Evolutionary conservation across 2,888 invertebrate genomes (phyloP), one percentile per base, ranked within the genome.

Genomic region (Cyclophora punctaria): DNA sequence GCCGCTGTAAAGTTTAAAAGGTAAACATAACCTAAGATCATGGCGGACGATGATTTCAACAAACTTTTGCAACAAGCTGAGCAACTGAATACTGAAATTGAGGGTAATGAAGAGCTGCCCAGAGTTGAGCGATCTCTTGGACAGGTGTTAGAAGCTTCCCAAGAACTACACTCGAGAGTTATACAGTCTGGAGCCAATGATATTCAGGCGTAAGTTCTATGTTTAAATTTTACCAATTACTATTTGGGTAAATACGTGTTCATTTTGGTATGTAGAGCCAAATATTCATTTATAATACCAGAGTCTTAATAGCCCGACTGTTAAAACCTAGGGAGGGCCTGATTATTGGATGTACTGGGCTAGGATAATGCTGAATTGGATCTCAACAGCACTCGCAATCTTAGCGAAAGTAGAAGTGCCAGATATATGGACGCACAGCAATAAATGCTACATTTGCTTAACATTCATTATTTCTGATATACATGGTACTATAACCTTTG

Each of bases 1-100:
- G 20, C 20, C 20, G 20, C 20, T 20, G 20, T 20, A 37, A 44
- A 47, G 4, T 7, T 41, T 40, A 49, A 50, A 48, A 55, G 50
- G 52, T 48, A 52, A 50, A 54, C 45, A 62, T 83, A 85, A 84
- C 83, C 83, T 80, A 62, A 47, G 62, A 71, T 55, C 51, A 89
- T 89, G 88, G 82, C 80, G 35, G 89, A 89, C 61, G 83, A 87
- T 51, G 96, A 96, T 77, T 96, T 98, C 70, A 94, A 94, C 63
- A 94, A 96, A 71, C 90, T 98, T 64, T 89, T 98, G 50, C 94
- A 96, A 75, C 94, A 96, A 85, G 98, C 98, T 5, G 97, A 98
- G 74, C 96, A 96, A 75, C 89, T 98, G 55, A 95, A 96, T 0
- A 95, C 95, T 56, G 96, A 96, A 75, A 94, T 97, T 7, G 95